Evolutionary conservation across 1,140 invertebrate genomes (phyloP), one percentile per base, ranked within the genome.

Genomic region (Amyelois transitella): DNA sequence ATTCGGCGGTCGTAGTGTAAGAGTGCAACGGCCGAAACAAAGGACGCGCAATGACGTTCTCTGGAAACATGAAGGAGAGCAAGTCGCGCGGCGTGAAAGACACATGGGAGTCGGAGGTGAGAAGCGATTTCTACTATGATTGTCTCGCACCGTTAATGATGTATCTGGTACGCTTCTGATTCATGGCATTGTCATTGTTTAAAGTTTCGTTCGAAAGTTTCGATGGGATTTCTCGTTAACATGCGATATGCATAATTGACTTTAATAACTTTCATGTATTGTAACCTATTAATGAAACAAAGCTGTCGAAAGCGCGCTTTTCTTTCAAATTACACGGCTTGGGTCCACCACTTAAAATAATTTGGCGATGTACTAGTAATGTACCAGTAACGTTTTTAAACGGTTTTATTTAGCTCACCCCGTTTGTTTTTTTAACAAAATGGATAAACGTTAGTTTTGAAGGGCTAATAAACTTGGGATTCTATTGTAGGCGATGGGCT

Each of bases 31-130:
- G 51, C 60, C 68, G 53, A 53, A 58, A 61, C 58, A 68, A 72
- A 69, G 69, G 72, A 74, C 63, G 25, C 53, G 66, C 60, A 38
- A 86, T 86, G 83, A 85, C 77, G 66, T 80, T 82, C 63, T 80
- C 84, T 68, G 81, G 77, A 53, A 84, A 71, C 60, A 81, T 87
- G 80, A 86, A 82, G 74, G 83, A 85, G 72, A 81, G 62, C 55
- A 85, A 87, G 58, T 63, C 78, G 54, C 72, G 76, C 64, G 61
- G 59, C 64, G 72, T 68, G 50, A 87, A 86, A 72, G 72, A 87
- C 62, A 66, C 72, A 53, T 87, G 84, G 84, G 81, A 87, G 66
- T 79, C 84, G 17, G 81, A 87, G 79, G 84, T 87, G 71, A 80
- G 76, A 62, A 22, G 19, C 57, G 28, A 56, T 62, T 54, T 63